These are phyloP conservation scores for Cephalopholis sonnerati DNA, from an alignment of 2,113 vertebrate genomes.

Conservation along the genomic window DNA sequence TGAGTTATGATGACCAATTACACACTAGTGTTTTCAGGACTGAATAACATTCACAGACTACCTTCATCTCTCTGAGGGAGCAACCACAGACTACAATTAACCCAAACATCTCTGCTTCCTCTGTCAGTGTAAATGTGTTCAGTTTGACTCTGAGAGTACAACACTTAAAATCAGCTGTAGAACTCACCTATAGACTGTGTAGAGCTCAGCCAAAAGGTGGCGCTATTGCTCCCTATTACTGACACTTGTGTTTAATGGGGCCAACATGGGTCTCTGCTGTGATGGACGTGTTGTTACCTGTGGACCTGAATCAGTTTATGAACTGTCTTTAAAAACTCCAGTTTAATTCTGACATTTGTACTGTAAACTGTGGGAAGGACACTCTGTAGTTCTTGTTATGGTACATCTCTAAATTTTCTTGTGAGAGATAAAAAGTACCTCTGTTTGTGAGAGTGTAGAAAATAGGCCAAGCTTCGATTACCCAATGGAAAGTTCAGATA, in stretches of 20 bases:
- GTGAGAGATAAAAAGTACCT: background rate
- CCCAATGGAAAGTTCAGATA: slow-evolving; percentile 7
- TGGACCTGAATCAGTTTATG: background rate
- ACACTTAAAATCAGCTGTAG: background rate
- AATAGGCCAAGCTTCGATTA: background rate
- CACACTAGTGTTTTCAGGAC: background rate
- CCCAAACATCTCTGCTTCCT: no score
- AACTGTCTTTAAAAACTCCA: background rate
- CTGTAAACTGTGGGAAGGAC: background rate
- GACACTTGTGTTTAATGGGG: background rate
- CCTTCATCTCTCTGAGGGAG: no score
- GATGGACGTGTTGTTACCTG: background rate
- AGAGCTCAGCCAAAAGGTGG: no score
- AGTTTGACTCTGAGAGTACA: no score
- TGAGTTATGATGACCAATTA: background rate
- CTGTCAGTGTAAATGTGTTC: no score
- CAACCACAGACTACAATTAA: no score
- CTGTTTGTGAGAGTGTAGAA: background rate
- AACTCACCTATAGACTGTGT: background rate
- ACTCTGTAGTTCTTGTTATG: background rate
- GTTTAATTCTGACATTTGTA: background rate
- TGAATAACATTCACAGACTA: background rate
- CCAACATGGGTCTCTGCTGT: background rate
- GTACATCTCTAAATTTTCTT: background rate
- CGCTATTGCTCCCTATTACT: background rate